Percentiles rank a stretch among this genome's conserved stretches.
These are phyloP conservation scores for Motacilla tschutschensis DNA, from an alignment of 2,113 vertebrate genomes.

Conservation along the genomic window DNA sequence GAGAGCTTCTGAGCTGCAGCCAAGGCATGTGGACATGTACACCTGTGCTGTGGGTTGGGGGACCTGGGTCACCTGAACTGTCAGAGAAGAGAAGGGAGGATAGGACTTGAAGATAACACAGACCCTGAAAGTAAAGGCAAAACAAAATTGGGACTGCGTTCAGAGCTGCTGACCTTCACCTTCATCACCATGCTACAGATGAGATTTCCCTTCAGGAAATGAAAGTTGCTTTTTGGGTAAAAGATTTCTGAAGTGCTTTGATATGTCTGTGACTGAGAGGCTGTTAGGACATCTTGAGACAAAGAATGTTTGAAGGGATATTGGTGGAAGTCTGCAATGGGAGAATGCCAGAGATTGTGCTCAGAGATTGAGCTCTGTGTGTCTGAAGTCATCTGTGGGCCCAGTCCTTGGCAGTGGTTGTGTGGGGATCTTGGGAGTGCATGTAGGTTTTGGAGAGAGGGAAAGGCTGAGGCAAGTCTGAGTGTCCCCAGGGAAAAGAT, in stretches of 20 bases:
- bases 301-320: not conserved
- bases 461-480: not conserved
- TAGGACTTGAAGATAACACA: not conserved
- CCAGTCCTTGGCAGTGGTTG: not conserved
- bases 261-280: not conserved
- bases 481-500: not conserved
- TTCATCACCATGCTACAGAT: not conserved
- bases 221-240: not conserved
- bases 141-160: not conserved
- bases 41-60: fast-evolving
- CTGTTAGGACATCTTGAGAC: not conserved
- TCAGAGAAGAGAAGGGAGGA: not conserved
- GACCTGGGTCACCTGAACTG: not conserved
- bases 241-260: not conserved
- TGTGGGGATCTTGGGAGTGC: not conserved
- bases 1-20: not conserved
- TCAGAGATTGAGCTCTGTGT: not conserved
- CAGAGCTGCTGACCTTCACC: not conserved
- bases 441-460: not conserved
- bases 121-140: not conserved
- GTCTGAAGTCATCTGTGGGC: not conserved
- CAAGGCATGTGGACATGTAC: not conserved
- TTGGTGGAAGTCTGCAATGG: not conserved
- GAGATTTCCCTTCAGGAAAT: not conserved
- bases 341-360: not conserved